Evolutionary conservation across 2,888 invertebrate genomes (phyloP).

Genomic region (Drosophila mercatorum): DNA sequence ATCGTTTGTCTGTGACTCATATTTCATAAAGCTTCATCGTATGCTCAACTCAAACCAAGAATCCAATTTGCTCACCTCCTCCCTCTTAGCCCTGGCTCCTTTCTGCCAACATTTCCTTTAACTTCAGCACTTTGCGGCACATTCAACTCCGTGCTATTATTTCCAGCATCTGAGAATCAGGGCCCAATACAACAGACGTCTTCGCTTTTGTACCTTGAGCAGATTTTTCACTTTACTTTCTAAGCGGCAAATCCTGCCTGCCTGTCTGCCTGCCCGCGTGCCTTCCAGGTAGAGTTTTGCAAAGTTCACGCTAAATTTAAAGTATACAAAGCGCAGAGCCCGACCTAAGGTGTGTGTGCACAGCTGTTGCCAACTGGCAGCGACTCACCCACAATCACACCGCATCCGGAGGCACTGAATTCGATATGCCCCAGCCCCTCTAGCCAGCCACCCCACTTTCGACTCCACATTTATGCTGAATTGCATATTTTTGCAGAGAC

Average conservation of each 20-base stretch:
- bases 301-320: conserved; percentile 66
- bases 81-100: background rate
- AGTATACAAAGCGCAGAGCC: conserved; percentile 42
- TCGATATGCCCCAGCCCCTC: conserved; percentile 51
- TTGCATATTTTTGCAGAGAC: conserved; percentile 58
- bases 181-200: conserved; percentile 40
- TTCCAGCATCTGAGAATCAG: conserved; percentile 41
- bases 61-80: conserved; percentile 27
- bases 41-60: conserved; percentile 15
- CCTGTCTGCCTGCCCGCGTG: conserved; percentile 14
- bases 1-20: background rate
- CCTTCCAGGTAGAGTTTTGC: conserved; percentile 18
- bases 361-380: conserved; percentile 63
- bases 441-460: background rate
- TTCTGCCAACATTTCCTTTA: conserved; percentile 11
- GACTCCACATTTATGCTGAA: conserved; percentile 49
- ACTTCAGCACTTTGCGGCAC: conserved; percentile 50
- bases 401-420: conserved; percentile 47
- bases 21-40: conserved; percentile 11
- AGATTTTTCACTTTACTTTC: conserved; percentile 70
- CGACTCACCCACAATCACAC: conserved; percentile 38
- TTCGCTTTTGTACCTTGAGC: conserved; percentile 20
- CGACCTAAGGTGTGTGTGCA: conserved; percentile 52
- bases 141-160: conserved; percentile 54
- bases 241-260: conserved; percentile 42